These are phyloP conservation scores for Atrichornis clamosus DNA, from an alignment of 2,113 vertebrate genomes.

Conservation along the genomic window DNA sequence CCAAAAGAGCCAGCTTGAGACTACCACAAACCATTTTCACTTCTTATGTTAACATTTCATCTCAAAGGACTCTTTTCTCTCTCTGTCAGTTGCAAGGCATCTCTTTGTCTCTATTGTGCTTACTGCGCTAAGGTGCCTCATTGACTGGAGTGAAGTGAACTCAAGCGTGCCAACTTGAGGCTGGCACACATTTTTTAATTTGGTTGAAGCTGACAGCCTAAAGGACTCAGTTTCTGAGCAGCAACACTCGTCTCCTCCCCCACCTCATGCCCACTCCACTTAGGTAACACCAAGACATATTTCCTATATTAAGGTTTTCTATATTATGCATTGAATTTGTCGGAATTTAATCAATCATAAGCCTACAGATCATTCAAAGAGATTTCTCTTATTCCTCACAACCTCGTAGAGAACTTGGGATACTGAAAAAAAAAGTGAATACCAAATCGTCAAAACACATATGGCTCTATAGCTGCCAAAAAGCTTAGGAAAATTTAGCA, in stretches of 20 bases:
- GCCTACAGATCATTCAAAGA: not conserved
- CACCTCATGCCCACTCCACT: not conserved
- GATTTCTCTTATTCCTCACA: not conserved
- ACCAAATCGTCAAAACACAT: conserved; percentile 26
- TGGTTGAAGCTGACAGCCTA: conserved; percentile 69
- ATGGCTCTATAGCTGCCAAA: not conserved
- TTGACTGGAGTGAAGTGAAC: conserved; percentile 78
- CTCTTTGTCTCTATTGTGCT: conserved; percentile 79
- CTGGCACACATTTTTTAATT: conserved; percentile 73
- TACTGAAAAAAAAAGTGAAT: not conserved
- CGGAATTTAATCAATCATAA: not conserved
- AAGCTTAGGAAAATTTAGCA: not conserved
- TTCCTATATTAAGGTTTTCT: not conserved
- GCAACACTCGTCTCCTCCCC: conserved; percentile 6
- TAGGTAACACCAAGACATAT: conserved; percentile 3
- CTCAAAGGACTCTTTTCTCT: conserved; percentile 80
- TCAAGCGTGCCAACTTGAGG: conserved; percentile 74
- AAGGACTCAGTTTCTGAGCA: conserved; percentile 51
- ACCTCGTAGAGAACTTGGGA: not conserved
- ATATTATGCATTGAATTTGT: not conserved
- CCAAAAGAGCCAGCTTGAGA: conserved; percentile 78
- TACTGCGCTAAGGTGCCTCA: conserved; percentile 74
- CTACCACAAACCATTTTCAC: conserved; percentile 79
- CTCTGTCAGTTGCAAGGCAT: conserved; percentile 75
- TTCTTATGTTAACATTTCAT: conserved; percentile 83